A percentile compares a stretch with the other conserved stretches of the same genome.
Conservation (phyloP, 2,797 vertebrate genomes). For the Platyrinchus mystaceus region DNA sequence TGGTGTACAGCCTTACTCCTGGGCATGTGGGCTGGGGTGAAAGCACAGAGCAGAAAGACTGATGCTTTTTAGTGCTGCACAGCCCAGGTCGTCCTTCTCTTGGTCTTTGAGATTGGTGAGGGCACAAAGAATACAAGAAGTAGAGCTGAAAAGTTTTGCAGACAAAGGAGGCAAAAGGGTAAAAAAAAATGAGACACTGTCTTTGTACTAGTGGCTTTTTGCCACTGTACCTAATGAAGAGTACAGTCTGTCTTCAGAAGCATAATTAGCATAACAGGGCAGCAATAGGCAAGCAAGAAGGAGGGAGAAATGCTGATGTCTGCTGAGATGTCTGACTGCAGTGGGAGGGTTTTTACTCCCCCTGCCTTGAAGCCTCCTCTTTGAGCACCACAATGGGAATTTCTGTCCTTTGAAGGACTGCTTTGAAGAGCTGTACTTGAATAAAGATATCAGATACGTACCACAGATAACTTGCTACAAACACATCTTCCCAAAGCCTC, state of each 20-base stretch:
- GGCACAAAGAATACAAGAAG: background rate
- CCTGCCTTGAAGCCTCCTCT: background rate
- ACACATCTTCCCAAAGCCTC: background rate
- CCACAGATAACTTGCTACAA: background rate
- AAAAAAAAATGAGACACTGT: background rate
- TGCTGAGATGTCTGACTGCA: background rate
- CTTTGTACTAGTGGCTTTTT: background rate
- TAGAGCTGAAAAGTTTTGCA: background rate
- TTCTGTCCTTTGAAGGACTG: slow-evolving; percentile 12
- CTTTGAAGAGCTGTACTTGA: slow-evolving; percentile 10
- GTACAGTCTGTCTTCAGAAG: background rate
- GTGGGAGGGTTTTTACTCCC: background rate
- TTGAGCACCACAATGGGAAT: background rate
- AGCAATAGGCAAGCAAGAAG: background rate
- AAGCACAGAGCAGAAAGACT: background rate
- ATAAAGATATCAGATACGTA: background rate
- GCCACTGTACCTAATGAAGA: background rate
- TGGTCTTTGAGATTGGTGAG: background rate
- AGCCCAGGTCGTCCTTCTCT: background rate
- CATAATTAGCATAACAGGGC: background rate
- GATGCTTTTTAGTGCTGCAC: background rate
- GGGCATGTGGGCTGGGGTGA: rapidly evolving
- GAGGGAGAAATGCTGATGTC: background rate
- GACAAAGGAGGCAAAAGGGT: background rate
- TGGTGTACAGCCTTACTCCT: background rate